These are phyloP conservation scores for Aradus depressus DNA, from an alignment of 2,888 invertebrate species.

Conservation along the genomic window DNA sequence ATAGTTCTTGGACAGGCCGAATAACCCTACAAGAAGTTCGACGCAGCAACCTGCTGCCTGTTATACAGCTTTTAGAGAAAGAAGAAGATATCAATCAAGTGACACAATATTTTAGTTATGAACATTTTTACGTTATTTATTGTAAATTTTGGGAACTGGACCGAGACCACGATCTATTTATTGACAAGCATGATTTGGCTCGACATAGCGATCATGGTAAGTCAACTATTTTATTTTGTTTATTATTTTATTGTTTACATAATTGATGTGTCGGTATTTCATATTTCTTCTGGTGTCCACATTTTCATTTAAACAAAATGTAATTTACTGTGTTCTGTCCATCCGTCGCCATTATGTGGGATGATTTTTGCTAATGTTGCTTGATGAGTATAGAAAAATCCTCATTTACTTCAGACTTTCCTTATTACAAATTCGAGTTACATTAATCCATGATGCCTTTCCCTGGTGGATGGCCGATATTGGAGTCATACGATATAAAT, in stretches of 20 bases:
- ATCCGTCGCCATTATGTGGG: too few relatives aligned
- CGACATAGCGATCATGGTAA: conserved; percentile 92
- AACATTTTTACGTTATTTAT: conserved; percentile 99
- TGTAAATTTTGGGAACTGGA: conserved; percentile 99
- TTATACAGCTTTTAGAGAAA: conserved; percentile 72
- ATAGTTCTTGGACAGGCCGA: conserved; percentile 91
- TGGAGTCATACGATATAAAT: too few relatives aligned
- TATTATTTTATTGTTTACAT: too few relatives aligned
- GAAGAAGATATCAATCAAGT: conserved; percentile 94
- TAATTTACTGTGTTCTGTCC: too few relatives aligned
- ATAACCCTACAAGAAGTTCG: conserved; percentile 81
- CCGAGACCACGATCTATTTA: conserved; percentile 92
- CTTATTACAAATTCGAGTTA: too few relatives aligned
- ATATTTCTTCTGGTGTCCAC: too few relatives aligned
- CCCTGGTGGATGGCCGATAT: too few relatives aligned
- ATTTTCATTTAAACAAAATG: too few relatives aligned
- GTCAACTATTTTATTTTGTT: too few relatives aligned
- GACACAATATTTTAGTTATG: conserved; percentile 73
- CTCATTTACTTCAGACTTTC: too few relatives aligned
- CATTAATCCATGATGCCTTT: too few relatives aligned
- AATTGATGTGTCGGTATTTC: too few relatives aligned
- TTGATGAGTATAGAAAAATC: neutral
- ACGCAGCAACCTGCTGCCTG: conserved; percentile 71
- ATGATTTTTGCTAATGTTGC: neutral
- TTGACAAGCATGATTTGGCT: conserved; percentile 85